A percentile compares a stretch with the other conserved stretches of the same genome.
These are phyloP conservation scores for Enteromius mattozi DNA, from an alignment of 2,797 vertebrate genomes.

Conservation along the genomic window DNA sequence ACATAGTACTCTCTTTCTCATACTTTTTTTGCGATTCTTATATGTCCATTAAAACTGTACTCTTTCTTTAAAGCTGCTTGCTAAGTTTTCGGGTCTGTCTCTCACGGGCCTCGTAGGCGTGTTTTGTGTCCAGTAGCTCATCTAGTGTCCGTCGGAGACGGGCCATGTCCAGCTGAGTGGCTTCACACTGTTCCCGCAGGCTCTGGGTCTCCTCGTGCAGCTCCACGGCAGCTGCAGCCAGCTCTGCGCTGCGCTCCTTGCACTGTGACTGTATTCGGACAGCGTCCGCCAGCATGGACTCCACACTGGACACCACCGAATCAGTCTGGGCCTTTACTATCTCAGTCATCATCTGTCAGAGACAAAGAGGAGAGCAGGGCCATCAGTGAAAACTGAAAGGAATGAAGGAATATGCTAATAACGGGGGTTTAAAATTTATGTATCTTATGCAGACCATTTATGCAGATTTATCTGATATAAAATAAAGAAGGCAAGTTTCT, in stretches of 20 bases:
- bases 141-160: slow-evolving; percentile 72
- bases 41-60: background rate
- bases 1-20: background rate
- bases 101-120: slow-evolving; percentile 77
- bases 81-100: slow-evolving; percentile 81
- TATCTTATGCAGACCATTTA: background rate
- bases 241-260: slow-evolving; percentile 69
- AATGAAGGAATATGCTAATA: background rate
- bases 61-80: slow-evolving; percentile 75
- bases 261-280: slow-evolving; percentile 73
- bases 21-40: background rate
- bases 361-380: background rate
- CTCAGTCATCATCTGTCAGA: slow-evolving; percentile 71
- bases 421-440: background rate
- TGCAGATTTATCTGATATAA: background rate
- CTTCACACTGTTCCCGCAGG: slow-evolving; percentile 72
- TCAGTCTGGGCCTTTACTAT: slow-evolving; percentile 75
- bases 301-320: slow-evolving; percentile 74
- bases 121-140: slow-evolving; percentile 77
- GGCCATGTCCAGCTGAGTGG: slow-evolving; percentile 76
- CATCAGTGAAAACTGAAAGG: slow-evolving; percentile 48
- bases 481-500: background rate
- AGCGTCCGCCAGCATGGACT: slow-evolving; percentile 76
- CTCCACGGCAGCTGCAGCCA: slow-evolving; percentile 67
- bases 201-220: slow-evolving; percentile 70